phyloP scores from a whole-genome alignment of 92 coral and sea anemone species.

The Epizoanthus rinbou region DNA sequence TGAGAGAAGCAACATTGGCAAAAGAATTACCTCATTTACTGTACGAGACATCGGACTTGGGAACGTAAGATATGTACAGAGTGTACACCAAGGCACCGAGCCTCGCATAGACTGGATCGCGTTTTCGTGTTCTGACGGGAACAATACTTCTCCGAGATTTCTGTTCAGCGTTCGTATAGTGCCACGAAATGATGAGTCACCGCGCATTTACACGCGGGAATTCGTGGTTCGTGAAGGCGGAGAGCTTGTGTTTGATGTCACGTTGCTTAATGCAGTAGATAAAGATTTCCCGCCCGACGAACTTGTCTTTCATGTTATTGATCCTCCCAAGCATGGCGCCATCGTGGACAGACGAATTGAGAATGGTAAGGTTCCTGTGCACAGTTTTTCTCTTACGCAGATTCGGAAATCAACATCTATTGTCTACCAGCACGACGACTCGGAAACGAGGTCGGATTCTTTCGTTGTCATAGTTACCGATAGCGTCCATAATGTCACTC shows the following conservation, averaged over 20 bases:
- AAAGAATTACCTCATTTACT: constrained; percentile 79
- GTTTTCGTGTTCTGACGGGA: constrained; percentile 87
- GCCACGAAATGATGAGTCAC: constrained; percentile 90
- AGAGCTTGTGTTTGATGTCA: constrained; percentile 67
- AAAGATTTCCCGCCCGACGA: constrained; percentile 79
- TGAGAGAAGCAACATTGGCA: constrained; percentile 89
- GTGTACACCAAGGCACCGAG: constrained; percentile 62
- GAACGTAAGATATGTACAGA: constrained; percentile 81
- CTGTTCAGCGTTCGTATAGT: constrained; percentile 73
- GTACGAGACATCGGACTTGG: constrained; percentile 70
- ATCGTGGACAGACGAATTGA: constrained; percentile 77
- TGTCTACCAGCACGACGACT: constrained; percentile 90
- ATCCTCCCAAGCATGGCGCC: constrained; percentile 85
- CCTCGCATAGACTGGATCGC: constrained; percentile 92
- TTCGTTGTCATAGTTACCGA: constrained; percentile 79
- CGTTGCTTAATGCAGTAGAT: constrained; percentile 82
- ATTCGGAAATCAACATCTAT: constrained; percentile 74
- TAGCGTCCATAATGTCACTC: constrained; percentile 78
- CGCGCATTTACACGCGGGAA: constrained; percentile 75
- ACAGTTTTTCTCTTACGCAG: constrained; percentile 75
- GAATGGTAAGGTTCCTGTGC: constrained; percentile 56
- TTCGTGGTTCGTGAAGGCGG: constrained; percentile 86
- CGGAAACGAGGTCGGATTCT: constrained; percentile 78
- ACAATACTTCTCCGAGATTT: constrained; percentile 78
- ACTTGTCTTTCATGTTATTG: constrained; percentile 66